phyloP scores from a whole-genome alignment of 2,797 vertebrate genomes.

The Manis javanica region DNA sequence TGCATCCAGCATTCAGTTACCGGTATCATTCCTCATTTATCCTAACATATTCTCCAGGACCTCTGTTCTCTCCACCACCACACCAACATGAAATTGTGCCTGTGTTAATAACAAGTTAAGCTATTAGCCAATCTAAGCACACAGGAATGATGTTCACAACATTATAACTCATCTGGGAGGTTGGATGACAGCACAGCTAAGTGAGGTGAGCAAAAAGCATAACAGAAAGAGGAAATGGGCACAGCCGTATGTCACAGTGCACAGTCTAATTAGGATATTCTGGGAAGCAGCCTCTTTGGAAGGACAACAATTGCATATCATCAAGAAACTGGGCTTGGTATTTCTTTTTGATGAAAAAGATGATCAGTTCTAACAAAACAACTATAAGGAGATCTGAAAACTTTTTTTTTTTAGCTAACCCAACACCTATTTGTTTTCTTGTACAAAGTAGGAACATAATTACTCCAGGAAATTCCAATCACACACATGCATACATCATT shows the following conservation, averaged over 20 bases:
- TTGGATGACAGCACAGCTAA: not conserved
- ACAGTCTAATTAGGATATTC: not conserved
- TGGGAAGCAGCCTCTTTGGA: not conserved
- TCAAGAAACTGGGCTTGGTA: not conserved
- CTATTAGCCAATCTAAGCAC: not conserved
- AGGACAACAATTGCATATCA: not conserved
- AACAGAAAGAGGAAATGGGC: not conserved
- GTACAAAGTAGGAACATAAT: not conserved
- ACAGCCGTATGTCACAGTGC: not conserved
- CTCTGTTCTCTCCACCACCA: not conserved
- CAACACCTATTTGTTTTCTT: not conserved
- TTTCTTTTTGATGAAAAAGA: not conserved
- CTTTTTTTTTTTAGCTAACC: not conserved
- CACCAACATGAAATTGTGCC: not conserved
- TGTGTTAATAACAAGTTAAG: slow-evolving; percentile 31
- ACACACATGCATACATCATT: not conserved
- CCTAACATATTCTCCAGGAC: not conserved
- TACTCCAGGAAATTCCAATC: not conserved
- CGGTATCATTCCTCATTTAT: not conserved
- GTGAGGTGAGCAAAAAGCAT: not conserved
- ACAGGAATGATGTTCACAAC: not conserved
- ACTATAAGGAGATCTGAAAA: not conserved
- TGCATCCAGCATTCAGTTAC: not conserved
- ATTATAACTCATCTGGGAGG: not conserved
- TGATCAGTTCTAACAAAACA: slow-evolving; percentile 6